phyloP scores from a whole-genome alignment of 2,888 invertebrate species.

The Steinernema hermaphroditum region DNA sequence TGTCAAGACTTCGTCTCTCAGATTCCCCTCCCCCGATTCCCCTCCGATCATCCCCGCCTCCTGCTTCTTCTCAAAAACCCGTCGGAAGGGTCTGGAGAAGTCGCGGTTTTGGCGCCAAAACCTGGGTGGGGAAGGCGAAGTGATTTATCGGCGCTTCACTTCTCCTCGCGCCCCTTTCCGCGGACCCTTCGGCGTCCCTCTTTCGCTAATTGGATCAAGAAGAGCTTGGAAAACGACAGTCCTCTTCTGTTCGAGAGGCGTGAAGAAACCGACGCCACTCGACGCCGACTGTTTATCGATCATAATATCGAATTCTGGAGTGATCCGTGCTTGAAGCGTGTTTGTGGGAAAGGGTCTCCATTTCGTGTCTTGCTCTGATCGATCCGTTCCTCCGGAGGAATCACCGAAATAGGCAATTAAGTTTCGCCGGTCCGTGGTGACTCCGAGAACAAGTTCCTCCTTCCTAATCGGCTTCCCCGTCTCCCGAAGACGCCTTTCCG shows the following conservation, averaged over 20 bases:
- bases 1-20: no score
- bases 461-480: neutral
- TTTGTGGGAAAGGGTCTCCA: neutral
- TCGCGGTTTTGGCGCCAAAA: conserved; percentile 17
- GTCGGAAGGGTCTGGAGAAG: neutral
- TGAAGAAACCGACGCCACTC: neutral
- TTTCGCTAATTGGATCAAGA: neutral
- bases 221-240: no score
- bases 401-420: no score
- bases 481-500: neutral
- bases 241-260: conserved; percentile 12
- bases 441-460: no score
- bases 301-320: neutral
- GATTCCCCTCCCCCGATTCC: no score
- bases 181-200: neutral
- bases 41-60: no score
- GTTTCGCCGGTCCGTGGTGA: no score
- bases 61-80: no score
- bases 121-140: neutral
- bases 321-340: neutral
- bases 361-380: no score
- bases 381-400: no score
- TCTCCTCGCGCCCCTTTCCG: neutral
- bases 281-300: neutral
- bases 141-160: conserved; percentile 14